Conservation (phyloP, 2,113 vertebrate species). For the Silurus asotus region DNA sequence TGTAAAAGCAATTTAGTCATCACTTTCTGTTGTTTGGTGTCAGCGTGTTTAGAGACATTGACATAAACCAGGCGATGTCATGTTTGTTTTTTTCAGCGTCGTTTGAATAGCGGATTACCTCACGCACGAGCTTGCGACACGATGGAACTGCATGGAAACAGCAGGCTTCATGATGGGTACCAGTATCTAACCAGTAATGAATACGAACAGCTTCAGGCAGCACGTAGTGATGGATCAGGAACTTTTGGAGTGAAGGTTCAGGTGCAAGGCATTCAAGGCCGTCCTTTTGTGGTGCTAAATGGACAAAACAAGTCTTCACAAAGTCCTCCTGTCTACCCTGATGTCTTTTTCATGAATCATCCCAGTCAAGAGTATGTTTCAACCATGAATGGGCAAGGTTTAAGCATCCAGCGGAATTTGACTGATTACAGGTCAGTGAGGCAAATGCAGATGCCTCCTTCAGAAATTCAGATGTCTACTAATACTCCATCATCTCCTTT, state of each 20-base stretch:
- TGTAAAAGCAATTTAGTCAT: constrained; percentile 42
- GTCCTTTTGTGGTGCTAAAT: constrained; percentile 90
- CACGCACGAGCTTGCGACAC: background rate
- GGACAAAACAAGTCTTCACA: constrained; percentile 71
- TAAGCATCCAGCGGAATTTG: constrained; percentile 9
- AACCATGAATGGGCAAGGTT: constrained; percentile 48
- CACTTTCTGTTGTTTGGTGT: constrained; percentile 39
- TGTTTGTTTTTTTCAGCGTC: constrained; percentile 28
- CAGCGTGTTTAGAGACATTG: constrained; percentile 7
- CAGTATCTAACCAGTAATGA: background rate
- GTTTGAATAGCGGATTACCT: background rate
- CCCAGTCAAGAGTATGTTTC: constrained; percentile 37
- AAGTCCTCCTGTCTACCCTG: constrained; percentile 55
- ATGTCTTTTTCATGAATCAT: constrained; percentile 60
- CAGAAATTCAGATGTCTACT: constrained; percentile 61
- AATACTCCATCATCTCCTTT: constrained; percentile 58
- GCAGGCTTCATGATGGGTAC: constrained; percentile 60
- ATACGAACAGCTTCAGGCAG: background rate
- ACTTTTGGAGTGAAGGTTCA: constrained; percentile 89
- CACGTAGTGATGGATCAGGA: constrained; percentile 60
- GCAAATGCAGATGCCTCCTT: constrained; percentile 11
- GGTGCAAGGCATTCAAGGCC: constrained; percentile 90
- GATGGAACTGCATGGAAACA: constrained; percentile 80
- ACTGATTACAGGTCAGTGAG: constrained; percentile 43
- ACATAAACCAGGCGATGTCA: background rate